Conservation (phyloP, 1,140 invertebrate genomes). For the Wasmannia auropunctata region DNA sequence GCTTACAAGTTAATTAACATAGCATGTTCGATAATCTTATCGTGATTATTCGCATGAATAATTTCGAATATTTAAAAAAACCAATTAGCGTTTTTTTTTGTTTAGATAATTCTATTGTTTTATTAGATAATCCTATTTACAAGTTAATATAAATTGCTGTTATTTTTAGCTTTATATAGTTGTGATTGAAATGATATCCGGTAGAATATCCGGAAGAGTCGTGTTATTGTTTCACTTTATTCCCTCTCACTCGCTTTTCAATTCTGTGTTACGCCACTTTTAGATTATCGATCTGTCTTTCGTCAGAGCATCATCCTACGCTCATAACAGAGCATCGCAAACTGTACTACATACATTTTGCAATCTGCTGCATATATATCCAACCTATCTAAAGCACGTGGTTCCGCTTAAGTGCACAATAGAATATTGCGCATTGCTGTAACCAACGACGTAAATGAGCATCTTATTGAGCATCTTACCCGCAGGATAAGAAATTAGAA, state of each 20-base stretch:
- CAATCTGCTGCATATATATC: slow-evolving; percentile 39
- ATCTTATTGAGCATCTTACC: neutral
- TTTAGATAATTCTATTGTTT: neutral
- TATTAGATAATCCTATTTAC: neutral
- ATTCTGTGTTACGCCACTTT: neutral
- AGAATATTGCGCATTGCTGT: neutral
- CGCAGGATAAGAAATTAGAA: slow-evolving; percentile 42
- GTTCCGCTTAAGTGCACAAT: slow-evolving; percentile 20
- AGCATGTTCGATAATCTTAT: neutral
- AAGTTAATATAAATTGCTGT: neutral
- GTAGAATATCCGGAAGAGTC: neutral
- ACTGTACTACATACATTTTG: slow-evolving; percentile 12
- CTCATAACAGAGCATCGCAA: slow-evolving; percentile 4
- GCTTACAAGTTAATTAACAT: neutral
- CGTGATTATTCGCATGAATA: neutral
- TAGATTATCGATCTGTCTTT: slow-evolving; percentile 4
- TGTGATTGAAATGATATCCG: neutral
- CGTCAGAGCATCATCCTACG: neutral
- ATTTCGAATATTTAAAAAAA: neutral
- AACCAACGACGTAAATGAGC: neutral
- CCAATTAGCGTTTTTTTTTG: neutral
- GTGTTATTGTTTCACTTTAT: neutral
- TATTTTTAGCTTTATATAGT: neutral
- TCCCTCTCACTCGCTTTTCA: neutral
- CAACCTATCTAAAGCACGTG: neutral